A percentile compares a stretch with the other conserved stretches of the same genome.
Evolutionary conservation across 2,113 vertebrate species (phyloP).

Genomic region (Artemisiospiza belli): DNA sequence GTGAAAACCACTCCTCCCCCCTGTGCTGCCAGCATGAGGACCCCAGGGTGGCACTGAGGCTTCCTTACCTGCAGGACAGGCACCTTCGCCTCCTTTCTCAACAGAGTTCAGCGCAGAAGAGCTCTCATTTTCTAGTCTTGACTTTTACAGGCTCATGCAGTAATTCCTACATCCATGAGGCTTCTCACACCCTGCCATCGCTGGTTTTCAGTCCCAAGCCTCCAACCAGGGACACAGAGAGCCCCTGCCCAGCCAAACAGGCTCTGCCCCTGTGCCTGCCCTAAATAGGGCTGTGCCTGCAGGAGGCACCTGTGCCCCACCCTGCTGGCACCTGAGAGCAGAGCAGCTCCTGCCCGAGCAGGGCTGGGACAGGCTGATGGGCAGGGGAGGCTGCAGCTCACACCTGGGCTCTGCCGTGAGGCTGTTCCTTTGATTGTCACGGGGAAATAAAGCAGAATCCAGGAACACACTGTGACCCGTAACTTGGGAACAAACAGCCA

Average conservation of each 20-base stretch:
- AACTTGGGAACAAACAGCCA: neutral
- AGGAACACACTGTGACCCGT: neutral
- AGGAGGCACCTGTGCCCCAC: neutral
- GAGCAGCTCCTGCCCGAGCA: neutral
- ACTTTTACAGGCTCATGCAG: rapidly evolving
- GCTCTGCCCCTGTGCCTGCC: rapidly evolving
- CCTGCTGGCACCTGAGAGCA: neutral
- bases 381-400: neutral
- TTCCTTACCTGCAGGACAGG: neutral
- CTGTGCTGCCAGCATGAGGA: rapidly evolving
- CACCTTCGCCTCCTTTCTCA: neutral
- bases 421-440: neutral
- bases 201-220: rapidly evolving
- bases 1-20: neutral
- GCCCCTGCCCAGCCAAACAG: rapidly evolving
- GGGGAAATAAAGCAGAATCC: neutral
- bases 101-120: rapidly evolving
- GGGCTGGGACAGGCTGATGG: neutral
- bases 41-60: rapidly evolving
- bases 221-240: neutral
- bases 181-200: rapidly evolving
- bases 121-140: rapidly evolving
- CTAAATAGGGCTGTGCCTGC: rapidly evolving
- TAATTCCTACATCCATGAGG: rapidly evolving
- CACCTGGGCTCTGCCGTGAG: too few relatives aligned